Percentiles rank a stretch among this genome's conserved stretches.
Evolutionary conservation across 2,888 invertebrate genomes (phyloP).

Genomic region (Melanostoma scalare): DNA sequence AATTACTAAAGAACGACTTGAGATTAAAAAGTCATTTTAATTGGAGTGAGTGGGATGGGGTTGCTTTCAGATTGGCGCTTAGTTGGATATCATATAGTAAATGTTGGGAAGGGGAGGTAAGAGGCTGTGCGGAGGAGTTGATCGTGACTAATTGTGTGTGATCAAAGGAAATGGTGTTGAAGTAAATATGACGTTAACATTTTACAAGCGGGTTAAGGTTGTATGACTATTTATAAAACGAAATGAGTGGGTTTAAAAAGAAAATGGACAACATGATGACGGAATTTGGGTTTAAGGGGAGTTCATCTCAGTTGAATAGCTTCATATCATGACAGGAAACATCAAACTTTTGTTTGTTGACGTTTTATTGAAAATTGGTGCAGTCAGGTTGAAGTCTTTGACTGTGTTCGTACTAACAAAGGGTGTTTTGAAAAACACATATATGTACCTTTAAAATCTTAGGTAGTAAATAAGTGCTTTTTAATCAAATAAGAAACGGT

Average conservation of each 20-base stretch:
- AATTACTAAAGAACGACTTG: constrained; percentile 14
- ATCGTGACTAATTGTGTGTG: constrained; percentile 62
- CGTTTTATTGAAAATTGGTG: too few species aligned
- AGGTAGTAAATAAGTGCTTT: too few species aligned
- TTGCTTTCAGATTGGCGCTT: constrained; percentile 41
- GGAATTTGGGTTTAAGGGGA: not conserved
- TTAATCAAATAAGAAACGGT: too few species aligned
- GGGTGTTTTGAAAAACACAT: too few species aligned
- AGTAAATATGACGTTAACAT: constrained; percentile 51
- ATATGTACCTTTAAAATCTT: too few species aligned
- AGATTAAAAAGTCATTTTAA: constrained; percentile 31
- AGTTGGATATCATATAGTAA: constrained; percentile 16
- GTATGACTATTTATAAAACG: constrained; percentile 3
- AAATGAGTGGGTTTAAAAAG: constrained; percentile 9
- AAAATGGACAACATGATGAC: not conserved
- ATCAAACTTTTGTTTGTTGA: too few species aligned
- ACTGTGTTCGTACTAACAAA: too few species aligned
- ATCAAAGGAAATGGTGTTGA: constrained; percentile 46
- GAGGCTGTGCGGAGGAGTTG: constrained; percentile 17
- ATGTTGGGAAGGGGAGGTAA: not conserved
- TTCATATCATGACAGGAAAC: too few species aligned
- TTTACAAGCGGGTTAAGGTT: constrained; percentile 26
- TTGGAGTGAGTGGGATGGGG: constrained; percentile 50
- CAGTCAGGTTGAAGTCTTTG: too few species aligned
- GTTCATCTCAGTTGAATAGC: too few species aligned